These are phyloP conservation scores for Gonocerus acuteangulatus DNA, from an alignment of 2,888 invertebrate genomes.

Conservation along the genomic window DNA sequence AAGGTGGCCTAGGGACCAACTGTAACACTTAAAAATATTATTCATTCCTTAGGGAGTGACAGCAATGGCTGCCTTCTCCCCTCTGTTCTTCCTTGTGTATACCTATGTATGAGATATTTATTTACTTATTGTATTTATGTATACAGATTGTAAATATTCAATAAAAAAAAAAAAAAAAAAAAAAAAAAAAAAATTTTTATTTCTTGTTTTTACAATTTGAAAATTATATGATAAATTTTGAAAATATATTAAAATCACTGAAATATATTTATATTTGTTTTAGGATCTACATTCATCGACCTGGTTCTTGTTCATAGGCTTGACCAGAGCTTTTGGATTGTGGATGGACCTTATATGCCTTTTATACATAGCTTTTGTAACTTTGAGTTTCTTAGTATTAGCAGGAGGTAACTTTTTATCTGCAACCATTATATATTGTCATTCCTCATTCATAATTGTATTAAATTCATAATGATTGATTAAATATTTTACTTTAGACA, in stretches of 20 bases:
- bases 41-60: no score
- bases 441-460: conserved; percentile 64
- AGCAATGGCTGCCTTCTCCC: no score
- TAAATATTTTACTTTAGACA: conserved; percentile 80
- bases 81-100: no score
- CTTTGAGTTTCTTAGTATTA: conserved; percentile 68
- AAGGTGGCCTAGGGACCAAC: no score
- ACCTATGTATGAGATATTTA: no score
- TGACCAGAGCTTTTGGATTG: conserved; percentile 87
- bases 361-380: conserved; percentile 75
- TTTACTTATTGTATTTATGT: no score
- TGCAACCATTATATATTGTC: no score
- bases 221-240: conserved; percentile 65
- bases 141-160: no score
- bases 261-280: conserved; percentile 37
- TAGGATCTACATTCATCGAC: conserved; percentile 55
- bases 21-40: no score
- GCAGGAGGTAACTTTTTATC: conserved; percentile 33
- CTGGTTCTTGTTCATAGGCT: conserved; percentile 83
- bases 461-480: conserved; percentile 79
- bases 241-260: conserved; percentile 72
- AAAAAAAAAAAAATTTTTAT: conserved; percentile 71
- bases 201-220: conserved; percentile 71
- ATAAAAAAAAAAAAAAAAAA: no score
- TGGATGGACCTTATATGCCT: conserved; percentile 85